Percentiles rank a stretch among this genome's conserved stretches.
phyloP scores from a whole-genome alignment of 2,113 vertebrate genomes.

The Channa argus region DNA sequence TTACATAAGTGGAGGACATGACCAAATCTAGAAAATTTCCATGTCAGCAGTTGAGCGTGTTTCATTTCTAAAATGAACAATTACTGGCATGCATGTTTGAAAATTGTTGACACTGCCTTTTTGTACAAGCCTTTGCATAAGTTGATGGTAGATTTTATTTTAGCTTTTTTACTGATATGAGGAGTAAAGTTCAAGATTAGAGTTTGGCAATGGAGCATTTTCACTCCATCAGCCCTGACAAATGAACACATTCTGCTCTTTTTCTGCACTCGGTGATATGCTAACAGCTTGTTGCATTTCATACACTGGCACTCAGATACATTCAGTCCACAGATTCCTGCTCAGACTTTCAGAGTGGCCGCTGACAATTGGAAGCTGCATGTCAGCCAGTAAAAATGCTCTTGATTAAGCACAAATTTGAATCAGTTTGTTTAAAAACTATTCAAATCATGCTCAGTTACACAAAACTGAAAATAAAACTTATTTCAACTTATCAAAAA shows the following conservation, averaged over 20 bases:
- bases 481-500: too few species aligned
- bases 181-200: too few species aligned
- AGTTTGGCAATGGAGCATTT: constrained; percentile 5
- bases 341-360: background rate
- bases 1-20: background rate
- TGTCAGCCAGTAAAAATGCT: background rate
- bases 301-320: constrained; percentile 11
- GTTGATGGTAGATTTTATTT: background rate
- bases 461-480: too few species aligned
- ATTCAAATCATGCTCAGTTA: too few species aligned
- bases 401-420: too few species aligned
- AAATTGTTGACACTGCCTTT: background rate
- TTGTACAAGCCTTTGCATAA: too few species aligned
- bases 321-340: background rate
- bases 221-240: constrained; percentile 2
- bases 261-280: constrained; percentile 1
- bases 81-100: background rate
- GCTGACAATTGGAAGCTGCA: background rate
- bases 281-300: constrained; percentile 19
- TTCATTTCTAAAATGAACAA: too few species aligned
- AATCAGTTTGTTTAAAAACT: too few species aligned
- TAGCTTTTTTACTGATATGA: background rate
- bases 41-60: constrained; percentile 3
- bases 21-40: background rate
- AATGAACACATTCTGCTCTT: constrained; percentile 15